Evolutionary conservation across 2,888 invertebrate species (phyloP).

Genomic region (Shargacucullia verbasci): DNA sequence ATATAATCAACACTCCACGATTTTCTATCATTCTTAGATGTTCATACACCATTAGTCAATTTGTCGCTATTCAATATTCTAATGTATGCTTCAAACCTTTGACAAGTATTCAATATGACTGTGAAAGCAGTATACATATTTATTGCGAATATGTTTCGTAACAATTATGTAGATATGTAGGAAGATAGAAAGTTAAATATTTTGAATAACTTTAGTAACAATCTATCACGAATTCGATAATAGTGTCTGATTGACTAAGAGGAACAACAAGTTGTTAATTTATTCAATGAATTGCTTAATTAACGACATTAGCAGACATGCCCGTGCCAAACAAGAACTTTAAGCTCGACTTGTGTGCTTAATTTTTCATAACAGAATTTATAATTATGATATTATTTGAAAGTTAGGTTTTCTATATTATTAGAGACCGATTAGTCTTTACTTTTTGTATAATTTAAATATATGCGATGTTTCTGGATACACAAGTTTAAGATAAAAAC

Average conservation of each 20-base stretch:
- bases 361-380: constrained; percentile 8
- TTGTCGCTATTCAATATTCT: constrained; percentile 18
- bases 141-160: constrained; percentile 36
- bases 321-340: constrained; percentile 22
- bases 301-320: constrained; percentile 18
- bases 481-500: constrained; percentile 13
- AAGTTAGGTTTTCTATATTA: no score
- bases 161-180: constrained; percentile 12
- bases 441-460: background rate
- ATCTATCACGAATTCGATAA: constrained; percentile 37
- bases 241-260: constrained; percentile 29
- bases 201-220: constrained; percentile 28
- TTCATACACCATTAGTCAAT: constrained; percentile 1
- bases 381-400: no score
- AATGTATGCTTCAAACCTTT: constrained; percentile 24
- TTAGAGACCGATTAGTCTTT: background rate
- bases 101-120: constrained; percentile 10
- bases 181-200: constrained; percentile 39
- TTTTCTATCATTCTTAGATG: background rate
- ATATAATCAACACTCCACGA: no score
- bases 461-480: background rate
- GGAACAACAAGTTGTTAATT: constrained; percentile 37
- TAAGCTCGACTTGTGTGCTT: constrained; percentile 11
- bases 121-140: constrained; percentile 26
- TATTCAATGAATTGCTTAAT: constrained; percentile 49